These are phyloP conservation scores for Hippocampus abdominalis DNA, from an alignment of 2,113 vertebrate species.

Conservation along the genomic window DNA sequence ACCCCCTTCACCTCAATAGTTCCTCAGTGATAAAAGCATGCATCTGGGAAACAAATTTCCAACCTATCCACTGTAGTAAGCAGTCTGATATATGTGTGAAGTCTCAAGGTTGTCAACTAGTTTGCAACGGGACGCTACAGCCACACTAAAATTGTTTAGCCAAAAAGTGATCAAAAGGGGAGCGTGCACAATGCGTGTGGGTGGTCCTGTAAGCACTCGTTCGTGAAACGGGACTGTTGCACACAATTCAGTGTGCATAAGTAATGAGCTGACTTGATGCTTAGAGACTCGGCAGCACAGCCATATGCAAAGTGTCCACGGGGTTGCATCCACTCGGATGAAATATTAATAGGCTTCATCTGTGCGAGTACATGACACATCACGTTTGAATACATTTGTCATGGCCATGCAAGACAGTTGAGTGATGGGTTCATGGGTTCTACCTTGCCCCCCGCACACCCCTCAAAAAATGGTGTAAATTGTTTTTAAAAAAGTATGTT, in stretches of 20 bases:
- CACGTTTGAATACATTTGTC: not conserved
- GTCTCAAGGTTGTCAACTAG: no score
- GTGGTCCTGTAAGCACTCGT: constrained; percentile 10
- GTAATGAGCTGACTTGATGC: constrained; percentile 20
- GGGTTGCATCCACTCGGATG: not conserved
- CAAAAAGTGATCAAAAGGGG: constrained; percentile 28
- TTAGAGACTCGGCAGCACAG: constrained; percentile 13
- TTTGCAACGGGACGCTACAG: not conserved
- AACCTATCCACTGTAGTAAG: no score
- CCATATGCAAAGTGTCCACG: constrained; percentile 12
- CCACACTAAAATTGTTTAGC: constrained; percentile 8
- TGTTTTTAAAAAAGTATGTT: no score
- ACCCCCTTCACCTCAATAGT: no score
- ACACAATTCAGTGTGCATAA: constrained; percentile 16
- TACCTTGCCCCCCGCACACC: no score
- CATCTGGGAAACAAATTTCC: no score
- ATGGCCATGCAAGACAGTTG: no score
- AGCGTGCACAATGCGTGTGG: not conserved
- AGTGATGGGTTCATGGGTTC: no score
- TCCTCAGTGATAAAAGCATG: not conserved
- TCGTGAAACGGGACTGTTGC: constrained; percentile 19
- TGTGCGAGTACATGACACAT: not conserved
- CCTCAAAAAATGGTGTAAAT: no score
- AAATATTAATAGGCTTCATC: not conserved
- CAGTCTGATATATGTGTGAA: not conserved